Base-by-base conservation (phyloP, 2,888 invertebrate genomes). In the Cheilosia vulpina region DNA sequence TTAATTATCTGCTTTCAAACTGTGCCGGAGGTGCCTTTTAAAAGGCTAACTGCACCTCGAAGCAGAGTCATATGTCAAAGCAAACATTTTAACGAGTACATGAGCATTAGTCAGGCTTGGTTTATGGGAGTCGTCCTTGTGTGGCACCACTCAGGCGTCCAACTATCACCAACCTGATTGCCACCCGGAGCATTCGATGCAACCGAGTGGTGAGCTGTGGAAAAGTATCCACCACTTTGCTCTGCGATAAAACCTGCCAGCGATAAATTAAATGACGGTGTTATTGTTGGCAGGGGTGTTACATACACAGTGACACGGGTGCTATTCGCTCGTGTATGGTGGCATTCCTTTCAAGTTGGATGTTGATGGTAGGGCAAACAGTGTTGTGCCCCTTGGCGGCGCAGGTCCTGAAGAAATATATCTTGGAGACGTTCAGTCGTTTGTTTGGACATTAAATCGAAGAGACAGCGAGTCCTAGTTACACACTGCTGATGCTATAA, bases 191-290 rank as follows among this genome's bases (percentile, higher is more conserved):
- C 41, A 72, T 50, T 57, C 24, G 24, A 34, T 72, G 65, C 65
- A 79, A 52, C 34, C 71, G 65, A 57, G 78, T 58, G 72, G 72
- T 79, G 72, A 72, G 52, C 52, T 65, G 72, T 71, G 65, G 65
- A 66, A 71, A 71, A 52, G 38, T 50, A 34, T 63, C 55, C 55
- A 38, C 57, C 72, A 79, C 52, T 71, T 79, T 47, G n/a, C 65
- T 19, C 43, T 21, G 72, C 66, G 79, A 79, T 79, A 79, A 79
- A 79, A 79, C 79, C 57, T 72, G 79, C 79, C 58, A 79, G 58
- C 66, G 72, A 79, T 79, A 72, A 79, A 79, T 65, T 79, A 63
- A 79, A 79, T 79, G 78, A 57, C 50, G 57, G 13, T 72, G 65
- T 79, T 65, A 71, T 58, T 79, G 72, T 65, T 58, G 63, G 78